A percentile compares a stretch with the other conserved stretches of the same genome.
phyloP scores from a whole-genome alignment of 2,797 vertebrate species.

The Acrocephalus scirpaceus region DNA sequence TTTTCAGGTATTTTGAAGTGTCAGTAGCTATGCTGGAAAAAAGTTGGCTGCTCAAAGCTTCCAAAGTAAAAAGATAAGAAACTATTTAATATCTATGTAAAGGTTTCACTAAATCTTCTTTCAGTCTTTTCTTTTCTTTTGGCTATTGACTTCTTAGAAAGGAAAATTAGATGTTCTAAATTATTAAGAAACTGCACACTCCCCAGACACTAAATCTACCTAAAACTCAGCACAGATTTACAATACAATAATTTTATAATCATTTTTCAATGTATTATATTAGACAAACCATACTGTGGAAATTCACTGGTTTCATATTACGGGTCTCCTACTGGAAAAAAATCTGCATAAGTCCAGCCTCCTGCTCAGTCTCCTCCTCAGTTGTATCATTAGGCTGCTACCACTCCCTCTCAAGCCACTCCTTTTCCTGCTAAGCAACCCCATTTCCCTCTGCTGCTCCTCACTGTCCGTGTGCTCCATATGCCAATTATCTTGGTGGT shows the following conservation, averaged over 20 bases:
- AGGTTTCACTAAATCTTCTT: not conserved
- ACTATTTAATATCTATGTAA: not conserved
- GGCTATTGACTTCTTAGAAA: not conserved
- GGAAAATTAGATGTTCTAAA: not conserved
- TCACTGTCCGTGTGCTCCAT: not conserved
- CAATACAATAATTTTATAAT: not conserved
- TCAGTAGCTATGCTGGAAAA: slow-evolving; percentile 1
- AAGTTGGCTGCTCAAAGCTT: not conserved
- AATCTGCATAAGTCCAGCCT: not conserved
- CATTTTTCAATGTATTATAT: not conserved
- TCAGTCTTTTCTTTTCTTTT: not conserved
- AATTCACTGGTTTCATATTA: not conserved
- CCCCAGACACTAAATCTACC: not conserved
- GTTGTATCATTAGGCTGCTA: not conserved
- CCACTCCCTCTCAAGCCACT: not conserved
- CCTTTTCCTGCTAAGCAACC: not conserved
- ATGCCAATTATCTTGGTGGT: not conserved
- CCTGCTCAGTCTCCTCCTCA: not conserved
- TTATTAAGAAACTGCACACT: not conserved
- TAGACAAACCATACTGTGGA: not conserved
- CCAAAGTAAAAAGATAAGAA: not conserved
- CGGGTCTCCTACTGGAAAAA: not conserved
- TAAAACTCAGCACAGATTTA: not conserved
- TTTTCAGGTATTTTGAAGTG: slow-evolving; percentile 43
- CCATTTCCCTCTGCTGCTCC: not conserved